Conservation (phyloP, 2,888 invertebrate genomes). For the Aradus depressus region DNA sequence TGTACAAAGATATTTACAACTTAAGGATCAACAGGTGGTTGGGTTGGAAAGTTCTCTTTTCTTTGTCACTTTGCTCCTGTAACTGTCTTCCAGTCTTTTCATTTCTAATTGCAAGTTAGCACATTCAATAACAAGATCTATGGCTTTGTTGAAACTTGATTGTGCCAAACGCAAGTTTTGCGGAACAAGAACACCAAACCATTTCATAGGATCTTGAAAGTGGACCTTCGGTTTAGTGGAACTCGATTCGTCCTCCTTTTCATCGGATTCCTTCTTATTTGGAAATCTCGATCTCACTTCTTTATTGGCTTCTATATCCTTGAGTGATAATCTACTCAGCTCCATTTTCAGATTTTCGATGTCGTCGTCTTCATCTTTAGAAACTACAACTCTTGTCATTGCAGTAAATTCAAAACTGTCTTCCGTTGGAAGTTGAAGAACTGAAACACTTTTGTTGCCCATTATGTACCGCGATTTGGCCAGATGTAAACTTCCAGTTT, state of each 20-base stretch:
- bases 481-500: slow-evolving; percentile 50
- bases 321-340: slow-evolving; percentile 15
- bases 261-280: background rate
- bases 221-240: slow-evolving; percentile 7
- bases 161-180: slow-evolving; percentile 65
- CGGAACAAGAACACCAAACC: slow-evolving; percentile 81
- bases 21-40: too few relatives aligned
- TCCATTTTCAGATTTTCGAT: slow-evolving; percentile 18
- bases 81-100: slow-evolving; percentile 35
- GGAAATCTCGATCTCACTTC: background rate
- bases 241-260: slow-evolving; percentile 6
- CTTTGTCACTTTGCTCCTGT: slow-evolving; percentile 13
- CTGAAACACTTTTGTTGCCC: slow-evolving; percentile 56
- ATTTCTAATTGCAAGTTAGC: slow-evolving; percentile 58
- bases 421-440: slow-evolving; percentile 58
- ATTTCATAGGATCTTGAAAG: slow-evolving; percentile 55
- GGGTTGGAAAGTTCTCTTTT: slow-evolving; percentile 12
- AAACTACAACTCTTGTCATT: slow-evolving; percentile 32
- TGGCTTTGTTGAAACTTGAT: slow-evolving; percentile 55
- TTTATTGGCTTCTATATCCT: background rate
- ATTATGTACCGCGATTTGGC: slow-evolving; percentile 70
- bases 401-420: slow-evolving; percentile 43
- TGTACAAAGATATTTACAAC: too few relatives aligned
- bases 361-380: slow-evolving; percentile 30
- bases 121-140: slow-evolving; percentile 52